phyloP scores from a whole-genome alignment of 2,113 vertebrate genomes.

The Thinocorus orbignyianus region DNA sequence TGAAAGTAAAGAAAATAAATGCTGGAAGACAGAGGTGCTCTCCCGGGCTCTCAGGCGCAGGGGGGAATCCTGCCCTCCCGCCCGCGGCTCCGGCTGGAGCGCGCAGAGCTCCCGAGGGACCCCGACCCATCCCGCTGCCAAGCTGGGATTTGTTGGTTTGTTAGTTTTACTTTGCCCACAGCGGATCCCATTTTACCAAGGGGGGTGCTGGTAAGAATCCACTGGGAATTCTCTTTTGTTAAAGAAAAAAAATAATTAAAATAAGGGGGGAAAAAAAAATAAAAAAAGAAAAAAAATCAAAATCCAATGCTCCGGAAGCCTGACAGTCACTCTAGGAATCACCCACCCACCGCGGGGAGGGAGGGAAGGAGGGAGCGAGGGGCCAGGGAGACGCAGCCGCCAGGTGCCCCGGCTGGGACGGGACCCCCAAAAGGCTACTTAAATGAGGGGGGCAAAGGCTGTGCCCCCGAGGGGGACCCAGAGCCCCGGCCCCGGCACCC shows the following conservation, averaged over 20 bases:
- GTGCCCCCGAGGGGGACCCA: not conserved
- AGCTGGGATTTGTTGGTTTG: not conserved
- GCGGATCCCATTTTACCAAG: not conserved
- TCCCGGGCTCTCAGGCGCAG: not conserved
- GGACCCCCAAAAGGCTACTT: not conserved
- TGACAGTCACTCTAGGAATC: not conserved
- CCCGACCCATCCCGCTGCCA: not conserved
- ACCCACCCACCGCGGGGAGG: not conserved
- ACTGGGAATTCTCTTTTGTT: not conserved
- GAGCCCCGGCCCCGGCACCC: no score
- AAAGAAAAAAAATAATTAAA: not conserved
- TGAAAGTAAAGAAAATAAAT: not conserved
- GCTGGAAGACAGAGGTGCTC: not conserved
- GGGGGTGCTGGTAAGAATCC: not conserved
- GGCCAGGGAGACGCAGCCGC: not conserved
- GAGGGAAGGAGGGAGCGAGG: not conserved
- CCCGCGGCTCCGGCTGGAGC: not conserved
- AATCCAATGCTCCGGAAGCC: not conserved
- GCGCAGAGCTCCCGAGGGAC: not conserved
- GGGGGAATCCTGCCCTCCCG: not conserved
- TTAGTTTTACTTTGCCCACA: not conserved
- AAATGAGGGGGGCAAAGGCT: not conserved
- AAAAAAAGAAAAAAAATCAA: not conserved
- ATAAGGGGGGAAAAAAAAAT: no score
- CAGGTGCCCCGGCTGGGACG: not conserved